Conservation (phyloP, 2,888 invertebrate genomes). For the Sacculina carcini region DNA sequence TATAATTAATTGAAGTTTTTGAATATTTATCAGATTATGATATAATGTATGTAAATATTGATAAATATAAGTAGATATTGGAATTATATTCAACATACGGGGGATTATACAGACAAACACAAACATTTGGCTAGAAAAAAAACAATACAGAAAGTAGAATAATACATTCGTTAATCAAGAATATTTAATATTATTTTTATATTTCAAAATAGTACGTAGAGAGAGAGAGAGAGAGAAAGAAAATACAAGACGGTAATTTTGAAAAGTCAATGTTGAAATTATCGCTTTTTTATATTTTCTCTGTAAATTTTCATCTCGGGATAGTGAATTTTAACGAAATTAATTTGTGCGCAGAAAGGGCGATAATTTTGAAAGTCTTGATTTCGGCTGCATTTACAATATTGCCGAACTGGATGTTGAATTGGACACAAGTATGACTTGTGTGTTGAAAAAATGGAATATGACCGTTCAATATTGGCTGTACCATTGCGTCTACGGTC, state of each 20-base stretch:
- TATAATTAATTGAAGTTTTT: no score
- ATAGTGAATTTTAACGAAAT: no score
- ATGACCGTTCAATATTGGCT: constrained; percentile 90
- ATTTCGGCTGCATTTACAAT: constrained; percentile 57
- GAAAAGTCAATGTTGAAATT: not conserved
- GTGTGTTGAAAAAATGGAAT: constrained; percentile 84
- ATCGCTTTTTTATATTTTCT: no score
- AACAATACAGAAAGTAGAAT: not conserved
- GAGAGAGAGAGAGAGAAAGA: not conserved
- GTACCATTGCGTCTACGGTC: constrained; percentile 62
- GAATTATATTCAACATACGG: no score
- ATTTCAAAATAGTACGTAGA: no score
- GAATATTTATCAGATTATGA: not conserved
- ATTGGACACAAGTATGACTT: constrained; percentile 48
- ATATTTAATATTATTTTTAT: no score
- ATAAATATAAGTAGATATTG: not conserved
- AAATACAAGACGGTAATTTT: not conserved
- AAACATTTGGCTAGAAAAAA: not conserved
- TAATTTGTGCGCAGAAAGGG: no score
- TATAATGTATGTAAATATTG: not conserved
- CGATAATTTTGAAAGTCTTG: no score
- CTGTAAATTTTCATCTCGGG: no score
- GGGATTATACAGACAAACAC: no score
- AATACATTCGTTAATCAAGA: no score
- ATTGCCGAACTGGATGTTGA: constrained; percentile 61